phyloP scores from a whole-genome alignment of 2,113 vertebrate species.

The Nothobranchius kuhntae region DNA sequence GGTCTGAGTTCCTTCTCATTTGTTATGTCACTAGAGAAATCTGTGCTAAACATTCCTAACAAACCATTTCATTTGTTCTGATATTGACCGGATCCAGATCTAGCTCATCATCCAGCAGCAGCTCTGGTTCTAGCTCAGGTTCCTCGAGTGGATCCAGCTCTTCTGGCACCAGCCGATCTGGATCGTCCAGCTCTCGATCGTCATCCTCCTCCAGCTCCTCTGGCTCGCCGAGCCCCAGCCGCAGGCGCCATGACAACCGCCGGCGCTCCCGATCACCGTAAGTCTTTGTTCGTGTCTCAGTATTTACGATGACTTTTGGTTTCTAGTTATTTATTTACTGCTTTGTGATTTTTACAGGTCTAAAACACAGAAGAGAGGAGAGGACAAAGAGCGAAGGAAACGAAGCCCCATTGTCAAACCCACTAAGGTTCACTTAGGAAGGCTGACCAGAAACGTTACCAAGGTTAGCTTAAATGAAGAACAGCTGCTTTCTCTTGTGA shows the following conservation, averaged over 20 bases:
- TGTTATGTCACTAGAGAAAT: neutral
- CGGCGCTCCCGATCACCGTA: conserved; percentile 93
- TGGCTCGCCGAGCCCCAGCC: conserved; percentile 89
- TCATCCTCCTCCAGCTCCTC: conserved; percentile 97
- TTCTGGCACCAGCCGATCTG: conserved; percentile 92
- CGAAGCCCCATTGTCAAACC: conserved; percentile 93
- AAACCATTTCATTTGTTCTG: neutral
- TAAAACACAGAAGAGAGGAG: conserved; percentile 93
- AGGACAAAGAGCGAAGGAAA: conserved; percentile 93
- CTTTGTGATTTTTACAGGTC: conserved; percentile 78
- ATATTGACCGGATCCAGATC: conserved; percentile 67
- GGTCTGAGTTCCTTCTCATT: conserved; percentile 54
- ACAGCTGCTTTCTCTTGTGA: neutral
- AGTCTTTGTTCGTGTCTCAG: conserved; percentile 31
- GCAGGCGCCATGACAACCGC: conserved; percentile 92
- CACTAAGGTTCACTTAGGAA: conserved; percentile 93
- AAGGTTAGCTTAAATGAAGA: conserved; percentile 80
- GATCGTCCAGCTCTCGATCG: conserved; percentile 92
- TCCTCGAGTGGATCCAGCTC: conserved; percentile 97
- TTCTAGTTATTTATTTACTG: neutral
- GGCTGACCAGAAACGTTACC: conserved; percentile 94
- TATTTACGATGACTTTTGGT: neutral
- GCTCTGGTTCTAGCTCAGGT: conserved; percentile 94
- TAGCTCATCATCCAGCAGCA: conserved; percentile 93
- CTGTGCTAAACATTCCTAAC: neutral